A percentile compares a stretch with the other conserved stretches of the same genome.
phyloP scores from a whole-genome alignment of 2,888 invertebrate genomes.

The Macrophya annulata region DNA sequence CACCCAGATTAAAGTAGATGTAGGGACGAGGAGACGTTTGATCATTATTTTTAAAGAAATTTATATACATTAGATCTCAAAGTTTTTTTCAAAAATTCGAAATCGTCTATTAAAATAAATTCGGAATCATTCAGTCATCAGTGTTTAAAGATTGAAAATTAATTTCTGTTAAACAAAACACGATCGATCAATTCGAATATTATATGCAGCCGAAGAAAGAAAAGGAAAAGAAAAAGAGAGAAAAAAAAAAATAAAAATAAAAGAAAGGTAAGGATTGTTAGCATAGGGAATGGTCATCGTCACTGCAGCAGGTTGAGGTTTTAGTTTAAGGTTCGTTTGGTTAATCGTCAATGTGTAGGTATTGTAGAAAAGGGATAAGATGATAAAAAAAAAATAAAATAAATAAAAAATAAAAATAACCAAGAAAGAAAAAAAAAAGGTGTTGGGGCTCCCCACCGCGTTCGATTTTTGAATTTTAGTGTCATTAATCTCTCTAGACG shows the following conservation, averaged over 20 bases:
- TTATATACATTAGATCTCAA: too few species aligned
- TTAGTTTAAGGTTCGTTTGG: conserved; percentile 16
- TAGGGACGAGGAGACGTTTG: too few species aligned
- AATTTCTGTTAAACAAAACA: conserved; percentile 70
- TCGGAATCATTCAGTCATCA: background rate
- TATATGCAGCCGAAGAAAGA: background rate
- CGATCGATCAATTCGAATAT: conserved; percentile 69
- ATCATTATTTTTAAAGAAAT: too few species aligned
- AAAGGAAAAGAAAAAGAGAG: background rate
- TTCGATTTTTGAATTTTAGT: conserved; percentile 73
- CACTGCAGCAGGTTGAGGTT: background rate
- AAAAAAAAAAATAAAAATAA: background rate
- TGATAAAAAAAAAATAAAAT: conserved; percentile 11
- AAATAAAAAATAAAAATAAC: too few species aligned
- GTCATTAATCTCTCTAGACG: conserved; percentile 72
- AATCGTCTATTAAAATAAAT: too few species aligned
- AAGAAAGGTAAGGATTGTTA: conserved; percentile 61
- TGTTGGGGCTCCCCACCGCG: conserved; percentile 70
- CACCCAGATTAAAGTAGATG: too few species aligned
- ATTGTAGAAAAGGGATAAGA: conserved; percentile 29
- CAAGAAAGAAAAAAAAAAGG: conserved; percentile 63
- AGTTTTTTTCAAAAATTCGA: too few species aligned
- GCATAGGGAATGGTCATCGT: conserved; percentile 64
- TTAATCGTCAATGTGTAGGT: conserved; percentile 51
- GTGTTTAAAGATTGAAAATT: conserved; percentile 66